Base-by-base conservation (phyloP, 2,113 vertebrate genomes). In the Anseranas semipalmata region DNA sequence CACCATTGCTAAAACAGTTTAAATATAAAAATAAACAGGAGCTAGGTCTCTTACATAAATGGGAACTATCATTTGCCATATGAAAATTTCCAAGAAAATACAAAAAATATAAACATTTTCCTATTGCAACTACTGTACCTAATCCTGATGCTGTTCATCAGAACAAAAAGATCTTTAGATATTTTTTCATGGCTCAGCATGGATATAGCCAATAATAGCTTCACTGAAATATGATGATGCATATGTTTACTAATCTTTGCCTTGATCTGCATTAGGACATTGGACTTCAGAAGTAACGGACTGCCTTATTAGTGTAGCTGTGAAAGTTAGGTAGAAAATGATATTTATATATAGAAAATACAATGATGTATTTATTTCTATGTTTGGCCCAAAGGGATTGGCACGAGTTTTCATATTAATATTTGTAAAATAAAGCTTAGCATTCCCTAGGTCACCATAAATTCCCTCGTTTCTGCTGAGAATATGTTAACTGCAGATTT, bases 381-480 rank as follows among this genome's bases (percentile, higher is more conserved):
- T 65, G 10, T 67, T 85, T 86, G 7, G 60, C 41, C 27, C n/a
- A 56, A 33, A 81, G 67, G 43, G 22, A 84, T 68, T 70, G 24
- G 21, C 15, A 62, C 13, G 85, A 56, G 24, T 60, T 90, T 81
- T 68, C 30, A 85, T 71, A 83, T 39, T 43, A 59, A 60, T 52
- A 21, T 35, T 85, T 93, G 75, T 60, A 17, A 90, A 92, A 92
- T 33, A 73, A 94, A 71, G 73, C 76, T 27, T 19, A 86, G 4
- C 18, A 83, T 62, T 75, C 43, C 53, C 83, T 62, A 62, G 32
- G 79, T 65, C 28, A 70, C 16, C 15, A 58, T 53, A 88, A 92
- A 77, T 58, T 79, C 22, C 12, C 15, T n/a, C 56, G 4, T 62
- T 86, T 87, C 79, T 66, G 10, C n/a, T 85, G 19, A 76, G 67